Evolutionary conservation across 2,797 vertebrate genomes (phyloP).

Genomic region (Esox lucius): DNA sequence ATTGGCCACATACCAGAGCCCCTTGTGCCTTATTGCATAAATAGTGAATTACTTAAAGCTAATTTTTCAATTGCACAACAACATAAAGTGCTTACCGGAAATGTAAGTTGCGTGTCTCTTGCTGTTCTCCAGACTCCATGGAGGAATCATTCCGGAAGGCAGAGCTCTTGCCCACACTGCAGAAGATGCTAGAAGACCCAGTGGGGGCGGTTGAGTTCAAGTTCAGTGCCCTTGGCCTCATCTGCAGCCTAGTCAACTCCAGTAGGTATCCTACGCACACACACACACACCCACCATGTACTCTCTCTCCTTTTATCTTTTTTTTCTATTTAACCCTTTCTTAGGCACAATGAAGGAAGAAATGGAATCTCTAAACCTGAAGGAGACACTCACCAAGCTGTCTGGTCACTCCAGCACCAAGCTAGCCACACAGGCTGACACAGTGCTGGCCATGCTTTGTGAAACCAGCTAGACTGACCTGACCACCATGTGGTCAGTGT

Average conservation of each 20-base stretch:
- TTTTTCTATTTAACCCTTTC: conserved; percentile 21
- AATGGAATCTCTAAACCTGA: conserved; percentile 77
- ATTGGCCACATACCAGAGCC: too few species aligned
- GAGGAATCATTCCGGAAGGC: conserved; percentile 74
- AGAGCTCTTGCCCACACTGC: conserved; percentile 75
- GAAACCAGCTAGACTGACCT: conserved; percentile 56
- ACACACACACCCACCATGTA: not conserved
- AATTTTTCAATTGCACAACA: not conserved
- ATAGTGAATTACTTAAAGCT: not conserved
- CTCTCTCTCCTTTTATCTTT: not conserved
- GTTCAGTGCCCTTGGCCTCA: conserved; percentile 82
- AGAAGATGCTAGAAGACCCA: conserved; percentile 82
- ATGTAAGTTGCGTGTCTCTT: conserved; percentile 5
- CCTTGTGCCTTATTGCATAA: too few species aligned
- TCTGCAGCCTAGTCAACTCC: conserved; percentile 85
- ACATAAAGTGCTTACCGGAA: not conserved
- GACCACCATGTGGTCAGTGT: not conserved
- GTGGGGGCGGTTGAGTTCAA: conserved; percentile 83
- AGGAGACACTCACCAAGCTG: conserved; percentile 77
- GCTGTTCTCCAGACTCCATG: conserved; percentile 71
- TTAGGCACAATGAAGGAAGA: conserved; percentile 80
- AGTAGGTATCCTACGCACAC: conserved; percentile 63
- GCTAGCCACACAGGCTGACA: conserved; percentile 78
- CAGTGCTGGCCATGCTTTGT: conserved; percentile 70
- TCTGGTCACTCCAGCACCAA: conserved; percentile 74